Percentiles rank a stretch among this genome's conserved stretches.
These are phyloP conservation scores for Ibidorhyncha struthersii DNA, from an alignment of 2,113 vertebrate species.

Conservation along the genomic window DNA sequence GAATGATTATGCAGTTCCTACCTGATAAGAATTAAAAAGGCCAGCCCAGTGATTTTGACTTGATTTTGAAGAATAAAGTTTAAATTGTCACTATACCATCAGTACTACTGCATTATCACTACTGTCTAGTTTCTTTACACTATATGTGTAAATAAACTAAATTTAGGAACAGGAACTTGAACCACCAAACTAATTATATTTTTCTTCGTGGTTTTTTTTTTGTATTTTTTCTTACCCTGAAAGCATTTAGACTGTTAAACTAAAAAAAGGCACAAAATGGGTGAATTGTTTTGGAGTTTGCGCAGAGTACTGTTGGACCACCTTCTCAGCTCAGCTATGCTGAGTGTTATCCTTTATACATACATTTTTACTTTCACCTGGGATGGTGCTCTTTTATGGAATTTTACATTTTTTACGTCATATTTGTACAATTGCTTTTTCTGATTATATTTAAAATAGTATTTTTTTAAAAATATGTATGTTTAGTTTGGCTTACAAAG, in stretches of 20 bases:
- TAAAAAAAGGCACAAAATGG: neutral
- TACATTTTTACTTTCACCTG: neutral
- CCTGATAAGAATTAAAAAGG: neutral
- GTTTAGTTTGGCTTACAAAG: neutral
- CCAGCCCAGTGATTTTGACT: neutral
- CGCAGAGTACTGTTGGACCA: neutral
- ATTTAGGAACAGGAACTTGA: neutral
- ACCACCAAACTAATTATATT: neutral
- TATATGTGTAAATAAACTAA: neutral
- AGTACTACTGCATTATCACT: neutral
- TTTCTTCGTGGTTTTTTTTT: neutral
- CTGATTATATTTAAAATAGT: neutral
- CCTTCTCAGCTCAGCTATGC: neutral
- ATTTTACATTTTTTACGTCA: neutral
- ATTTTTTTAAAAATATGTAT: neutral
- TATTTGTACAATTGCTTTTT: neutral
- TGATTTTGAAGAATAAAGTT: neutral
- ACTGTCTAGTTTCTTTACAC: neutral
- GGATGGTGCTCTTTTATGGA: neutral
- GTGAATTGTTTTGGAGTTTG: neutral
- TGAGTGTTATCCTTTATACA: neutral
- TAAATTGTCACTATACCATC: neutral
- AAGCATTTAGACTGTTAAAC: neutral
- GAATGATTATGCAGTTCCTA: neutral
- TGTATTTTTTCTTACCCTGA: neutral